Evolutionary conservation across 2,113 vertebrate species (phyloP).

Genomic region (Hydrochoerus hydrochaeris): DNA sequence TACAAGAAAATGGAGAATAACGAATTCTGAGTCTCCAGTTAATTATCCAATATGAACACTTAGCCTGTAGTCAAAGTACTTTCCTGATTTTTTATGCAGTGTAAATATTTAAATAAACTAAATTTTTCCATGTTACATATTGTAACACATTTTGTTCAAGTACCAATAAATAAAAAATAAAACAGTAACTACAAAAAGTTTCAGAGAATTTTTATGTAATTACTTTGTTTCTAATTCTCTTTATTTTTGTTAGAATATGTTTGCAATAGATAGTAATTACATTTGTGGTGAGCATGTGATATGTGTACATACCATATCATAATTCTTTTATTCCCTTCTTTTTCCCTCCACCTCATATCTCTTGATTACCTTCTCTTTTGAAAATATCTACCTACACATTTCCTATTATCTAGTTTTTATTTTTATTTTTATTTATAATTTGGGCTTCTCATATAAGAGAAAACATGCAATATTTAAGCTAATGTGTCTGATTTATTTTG

Average conservation of each 20-base stretch:
- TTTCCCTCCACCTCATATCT: neutral
- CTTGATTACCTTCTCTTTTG: neutral
- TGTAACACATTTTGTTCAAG: neutral
- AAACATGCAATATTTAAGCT: neutral
- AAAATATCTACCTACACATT: neutral
- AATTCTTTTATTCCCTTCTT: neutral
- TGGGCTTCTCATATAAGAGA: neutral
- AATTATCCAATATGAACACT: neutral
- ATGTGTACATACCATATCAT: neutral
- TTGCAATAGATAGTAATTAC: neutral
- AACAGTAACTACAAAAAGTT: neutral
- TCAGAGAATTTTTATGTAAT: neutral
- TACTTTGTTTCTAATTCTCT: neutral
- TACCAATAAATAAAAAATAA: slow-evolving; percentile 36
- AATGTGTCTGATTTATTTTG: neutral
- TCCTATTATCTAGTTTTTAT: neutral
- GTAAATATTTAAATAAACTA: neutral
- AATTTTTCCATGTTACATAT: neutral
- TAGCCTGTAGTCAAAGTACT: neutral
- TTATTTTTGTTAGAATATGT: neutral
- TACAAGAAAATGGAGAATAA: neutral
- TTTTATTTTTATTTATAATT: neutral
- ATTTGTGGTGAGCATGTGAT: neutral
- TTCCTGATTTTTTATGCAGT: neutral
- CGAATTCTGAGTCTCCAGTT: neutral